phyloP scores from a whole-genome alignment of 1,140 invertebrate genomes.

The Fopius arisanus region DNA sequence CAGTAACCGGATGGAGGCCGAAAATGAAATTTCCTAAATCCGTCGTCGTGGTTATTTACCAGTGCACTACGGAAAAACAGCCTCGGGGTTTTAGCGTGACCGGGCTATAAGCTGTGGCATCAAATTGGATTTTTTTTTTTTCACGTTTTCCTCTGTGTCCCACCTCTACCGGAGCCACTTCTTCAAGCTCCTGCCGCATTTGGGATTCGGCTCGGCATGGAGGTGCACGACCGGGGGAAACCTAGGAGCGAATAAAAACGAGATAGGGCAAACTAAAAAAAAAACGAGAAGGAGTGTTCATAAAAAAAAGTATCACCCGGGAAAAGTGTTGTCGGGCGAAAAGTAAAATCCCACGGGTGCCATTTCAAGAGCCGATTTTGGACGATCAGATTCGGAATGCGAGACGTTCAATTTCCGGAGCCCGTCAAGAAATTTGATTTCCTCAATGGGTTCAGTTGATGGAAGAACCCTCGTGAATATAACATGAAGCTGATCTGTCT shows the following conservation, averaged over 20 bases:
- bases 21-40: slow-evolving; percentile 17
- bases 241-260: slow-evolving; percentile 1
- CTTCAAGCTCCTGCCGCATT: not conserved
- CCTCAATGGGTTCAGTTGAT: slow-evolving; percentile 21
- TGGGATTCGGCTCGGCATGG: not conserved
- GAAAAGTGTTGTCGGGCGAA: slow-evolving; percentile 22
- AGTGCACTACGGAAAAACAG: slow-evolving; percentile 11
- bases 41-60: slow-evolving; percentile 19
- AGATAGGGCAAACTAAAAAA: slow-evolving; percentile 9
- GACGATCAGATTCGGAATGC: slow-evolving; percentile 18
- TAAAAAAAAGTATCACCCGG: not conserved
- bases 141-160: not conserved
- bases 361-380: slow-evolving; percentile 26
- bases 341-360: slow-evolving; percentile 16
- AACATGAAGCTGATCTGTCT: not conserved
- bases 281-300: not conserved
- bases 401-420: slow-evolving; percentile 37
- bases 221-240: not conserved
- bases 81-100: slow-evolving; percentile 1
- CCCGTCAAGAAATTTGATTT: slow-evolving; percentile 31
- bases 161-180: not conserved
- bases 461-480: slow-evolving; percentile 17
- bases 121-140: slow-evolving; percentile 20
- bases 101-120: slow-evolving; percentile 7
- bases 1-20: not conserved